Evolutionary conservation across 1,140 invertebrate genomes (phyloP).

Genomic region (Anastrepha ludens): DNA sequence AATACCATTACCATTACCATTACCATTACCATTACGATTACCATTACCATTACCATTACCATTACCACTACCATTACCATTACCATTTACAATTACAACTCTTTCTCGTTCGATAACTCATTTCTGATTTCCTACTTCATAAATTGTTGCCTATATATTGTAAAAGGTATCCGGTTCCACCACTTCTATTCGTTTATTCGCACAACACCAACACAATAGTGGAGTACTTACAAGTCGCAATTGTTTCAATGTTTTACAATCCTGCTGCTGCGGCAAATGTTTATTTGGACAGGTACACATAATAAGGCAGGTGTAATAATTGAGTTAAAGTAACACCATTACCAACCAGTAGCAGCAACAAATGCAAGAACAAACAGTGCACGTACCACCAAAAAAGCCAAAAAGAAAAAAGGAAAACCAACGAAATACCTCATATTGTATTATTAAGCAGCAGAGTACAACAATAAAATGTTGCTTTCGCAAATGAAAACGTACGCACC

Average conservation of each 20-base stretch:
- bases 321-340: slow-evolving; percentile 41
- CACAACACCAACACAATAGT: background rate
- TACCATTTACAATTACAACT: too few species aligned
- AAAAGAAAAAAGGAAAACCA: background rate
- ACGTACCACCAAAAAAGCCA: background rate
- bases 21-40: background rate
- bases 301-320: slow-evolving; percentile 31
- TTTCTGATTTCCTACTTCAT: too few species aligned
- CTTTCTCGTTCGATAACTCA: too few species aligned
- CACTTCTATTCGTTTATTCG: background rate
- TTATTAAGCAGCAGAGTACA: background rate
- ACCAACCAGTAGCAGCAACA: background rate
- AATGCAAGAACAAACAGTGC: background rate
- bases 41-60: background rate
- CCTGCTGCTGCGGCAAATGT: background rate
- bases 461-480: slow-evolving; percentile 17
- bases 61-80: background rate
- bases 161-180: background rate
- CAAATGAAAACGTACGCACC: slow-evolving; percentile 10
- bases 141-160: background rate
- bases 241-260: slow-evolving; percentile 33
- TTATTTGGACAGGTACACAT: background rate
- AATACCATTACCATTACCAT: background rate
- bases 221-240: slow-evolving; percentile 3
- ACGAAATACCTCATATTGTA: background rate